Base-by-base conservation (phyloP, 1,140 invertebrate species). In the Leptoteleia sp. region DNA sequence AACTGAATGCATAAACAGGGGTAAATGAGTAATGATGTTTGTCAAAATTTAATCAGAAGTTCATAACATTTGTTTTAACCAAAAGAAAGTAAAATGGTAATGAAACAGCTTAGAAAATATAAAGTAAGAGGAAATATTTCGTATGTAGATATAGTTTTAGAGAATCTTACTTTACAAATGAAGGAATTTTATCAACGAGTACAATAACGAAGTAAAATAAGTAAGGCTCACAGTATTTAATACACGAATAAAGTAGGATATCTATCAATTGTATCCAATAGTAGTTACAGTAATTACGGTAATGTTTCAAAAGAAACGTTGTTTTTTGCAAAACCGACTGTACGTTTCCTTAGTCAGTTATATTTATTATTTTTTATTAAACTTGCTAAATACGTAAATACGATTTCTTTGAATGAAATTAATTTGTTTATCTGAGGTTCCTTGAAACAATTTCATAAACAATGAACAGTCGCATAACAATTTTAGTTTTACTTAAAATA, bases 181-280 rank as follows among this genome's bases (percentile, higher is more conserved):
- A 71, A 37, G 55, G 67, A 71, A 71, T 71, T 61, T 71, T 54
- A 71, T 71, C 67, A 71, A 71, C 55, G 67, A 71, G 67, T 71
- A 71, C 67, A 71, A 71, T 71, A 71, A 71, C 67, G 67, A 71
- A 71, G n/a, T 61, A 61, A 54, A 27, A 27, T 61, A 71, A 71
- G 29, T 62, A 62, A 54, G 37, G 35, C 35, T 50, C 43, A 35
- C 35, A 43, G n/a, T 62, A 71, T 61, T 61, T 37, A 61, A 57
- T 48, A 47, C 22, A 47, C 19, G 40, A 68, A 54, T 52, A 12
- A 35, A 16, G 50, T 57, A 68, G 27, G 40, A 5, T 47, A 15
- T 15, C 6, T 22, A 52, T 52, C 25, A 9, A 47, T 47, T 11
- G 3, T 55, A 57, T 5, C 31, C 12, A 17, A 29, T 19, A 35